Evolutionary conservation across 2,113 vertebrate species (phyloP), one percentile per base, ranked within the genome.

Genomic region (Erinaceus europaeus): DNA sequence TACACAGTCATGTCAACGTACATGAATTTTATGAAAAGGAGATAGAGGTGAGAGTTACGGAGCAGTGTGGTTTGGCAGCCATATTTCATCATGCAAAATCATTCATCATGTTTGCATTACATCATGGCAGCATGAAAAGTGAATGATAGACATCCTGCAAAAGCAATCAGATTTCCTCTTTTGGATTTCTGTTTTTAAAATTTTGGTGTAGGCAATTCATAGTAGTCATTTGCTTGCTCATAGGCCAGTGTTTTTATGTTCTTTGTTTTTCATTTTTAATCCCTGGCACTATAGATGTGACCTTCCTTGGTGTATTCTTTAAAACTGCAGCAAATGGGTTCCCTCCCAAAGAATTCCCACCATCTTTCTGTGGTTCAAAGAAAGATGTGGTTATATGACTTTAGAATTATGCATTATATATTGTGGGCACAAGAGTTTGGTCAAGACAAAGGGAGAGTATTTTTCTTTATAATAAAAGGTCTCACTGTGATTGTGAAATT

Each of bases 61-160:
- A 96, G 94, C 90, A 96, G 95, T 96, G 84, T 94, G 95, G 94
- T 96, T 96, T 96, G 95, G 94, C 86, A 96, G 95, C 93, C 95
- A 95, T 95, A 68, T 89, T 80, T 87, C 94, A 95, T 96, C 89
- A 78, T 46, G 86, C 89, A 87, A 12, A 90, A 62, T 76, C 95
- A 90, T 96, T 90, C 74, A 21, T 94, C 91, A 93, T 95, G 87
- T 96, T 93, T 93, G 86, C 84, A 18, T n/a, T 90, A 64, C 61
- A 38, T 83, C 65, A 64, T 77, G 77, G 88, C 90, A 92, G 89
- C 94, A 92, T 96, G 95, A 84, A 79, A 88, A 57, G 90, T 87
- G 78, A 93, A 92, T 80, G 85, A 77, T 15, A 85, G 68, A 52
- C 82, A 38, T 67, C 84, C 57, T 91, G n/a, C 36, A 50, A 25